Percentiles rank a stretch among this genome's conserved stretches.
Conservation (phyloP, 1,140 invertebrate species). For the Drosophila watanabei region DNA sequence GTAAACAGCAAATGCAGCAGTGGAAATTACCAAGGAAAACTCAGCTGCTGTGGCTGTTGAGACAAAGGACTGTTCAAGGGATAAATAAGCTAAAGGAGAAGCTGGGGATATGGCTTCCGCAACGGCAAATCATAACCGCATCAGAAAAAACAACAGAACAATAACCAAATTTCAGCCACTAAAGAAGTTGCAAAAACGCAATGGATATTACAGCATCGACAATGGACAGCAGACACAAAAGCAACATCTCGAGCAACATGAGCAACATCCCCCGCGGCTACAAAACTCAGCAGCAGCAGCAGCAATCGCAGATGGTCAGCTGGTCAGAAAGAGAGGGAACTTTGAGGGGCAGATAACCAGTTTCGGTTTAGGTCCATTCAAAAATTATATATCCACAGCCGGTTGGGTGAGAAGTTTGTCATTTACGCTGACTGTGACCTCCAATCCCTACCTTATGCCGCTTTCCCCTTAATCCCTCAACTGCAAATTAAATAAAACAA, state of each 20-base stretch:
- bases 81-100: not conserved
- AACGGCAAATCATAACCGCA: not conserved
- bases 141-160: not conserved
- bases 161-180: not conserved
- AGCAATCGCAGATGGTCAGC: slow-evolving; percentile 25
- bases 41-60: not conserved
- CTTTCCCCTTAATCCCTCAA: slow-evolving; percentile 5
- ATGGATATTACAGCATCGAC: not conserved
- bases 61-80: not conserved
- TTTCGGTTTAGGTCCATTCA: slow-evolving; percentile 37
- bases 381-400: slow-evolving; percentile 59
- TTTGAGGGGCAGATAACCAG: slow-evolving; percentile 53
- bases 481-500: slow-evolving; percentile 56
- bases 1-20: slow-evolving; percentile 1
- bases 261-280: slow-evolving; percentile 5
- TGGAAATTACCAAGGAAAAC: not conserved
- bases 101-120: not conserved
- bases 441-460: not conserved
- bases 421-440: slow-evolving; percentile 33
- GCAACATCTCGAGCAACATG: slow-evolving; percentile 8
- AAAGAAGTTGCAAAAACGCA: not conserved
- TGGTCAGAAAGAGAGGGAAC: slow-evolving; percentile 4
- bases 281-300: slow-evolving; percentile 16
- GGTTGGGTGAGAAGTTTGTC: slow-evolving; percentile 63
- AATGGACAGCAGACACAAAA: not conserved